Evolutionary conservation across 2,113 vertebrate genomes (phyloP).

Genomic region (Dicrurus megarhynchus): DNA sequence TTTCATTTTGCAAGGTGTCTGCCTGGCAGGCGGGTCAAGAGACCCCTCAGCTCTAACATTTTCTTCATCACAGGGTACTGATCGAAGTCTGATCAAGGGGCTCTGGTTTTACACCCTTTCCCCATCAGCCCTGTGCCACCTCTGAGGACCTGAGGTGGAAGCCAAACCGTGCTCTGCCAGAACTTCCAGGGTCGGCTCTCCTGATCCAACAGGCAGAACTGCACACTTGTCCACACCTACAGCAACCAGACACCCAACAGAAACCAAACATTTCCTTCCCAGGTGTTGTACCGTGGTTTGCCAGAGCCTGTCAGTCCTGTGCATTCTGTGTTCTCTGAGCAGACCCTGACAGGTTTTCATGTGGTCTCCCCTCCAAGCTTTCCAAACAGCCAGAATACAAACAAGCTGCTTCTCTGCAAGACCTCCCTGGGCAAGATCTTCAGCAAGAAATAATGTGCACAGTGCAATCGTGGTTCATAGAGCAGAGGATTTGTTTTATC

Average conservation of each 20-base stretch:
- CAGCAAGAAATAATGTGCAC: background rate
- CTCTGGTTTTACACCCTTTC: background rate
- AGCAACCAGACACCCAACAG: background rate
- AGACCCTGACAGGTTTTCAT: background rate
- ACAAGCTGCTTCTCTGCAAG: background rate
- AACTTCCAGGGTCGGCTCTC: background rate
- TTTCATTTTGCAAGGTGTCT: background rate
- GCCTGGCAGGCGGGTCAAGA: background rate
- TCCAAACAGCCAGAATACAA: background rate
- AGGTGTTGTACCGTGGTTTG: background rate
- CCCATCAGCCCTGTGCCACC: background rate
- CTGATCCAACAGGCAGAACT: background rate
- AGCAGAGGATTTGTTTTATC: background rate
- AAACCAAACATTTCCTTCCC: background rate
- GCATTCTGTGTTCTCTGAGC: background rate
- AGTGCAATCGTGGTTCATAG: background rate
- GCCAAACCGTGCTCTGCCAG: background rate
- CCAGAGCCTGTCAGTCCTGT: background rate
- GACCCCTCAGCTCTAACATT: background rate
- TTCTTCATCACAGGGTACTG: background rate
- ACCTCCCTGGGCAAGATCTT: background rate
- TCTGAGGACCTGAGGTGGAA: background rate
- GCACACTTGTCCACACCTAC: background rate
- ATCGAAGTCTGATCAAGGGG: background rate
- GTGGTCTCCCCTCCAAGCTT: background rate